Evolutionary conservation across 2,797 vertebrate species (phyloP).

Genomic region (Nyctibius grandis): DNA sequence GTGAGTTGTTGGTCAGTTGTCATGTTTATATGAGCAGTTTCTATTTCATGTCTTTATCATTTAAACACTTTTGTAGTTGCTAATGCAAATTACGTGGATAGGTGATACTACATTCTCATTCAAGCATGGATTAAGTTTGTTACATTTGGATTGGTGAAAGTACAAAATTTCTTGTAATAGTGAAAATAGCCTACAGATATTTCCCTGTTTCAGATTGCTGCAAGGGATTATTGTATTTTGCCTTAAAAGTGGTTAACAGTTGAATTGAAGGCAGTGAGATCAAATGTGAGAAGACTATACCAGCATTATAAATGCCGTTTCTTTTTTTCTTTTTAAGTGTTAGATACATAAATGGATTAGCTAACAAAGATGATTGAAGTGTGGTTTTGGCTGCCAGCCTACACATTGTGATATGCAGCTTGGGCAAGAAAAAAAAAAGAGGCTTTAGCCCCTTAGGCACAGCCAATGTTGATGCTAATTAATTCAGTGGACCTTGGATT

Average conservation of each 20-base stretch:
- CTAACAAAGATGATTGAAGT: neutral
- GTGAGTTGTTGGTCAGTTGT: neutral
- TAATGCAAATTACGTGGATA: neutral
- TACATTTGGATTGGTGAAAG: neutral
- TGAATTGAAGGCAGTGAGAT: neutral
- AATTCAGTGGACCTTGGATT: slow-evolving; percentile 48
- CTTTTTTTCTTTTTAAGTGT: neutral
- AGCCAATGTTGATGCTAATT: slow-evolving; percentile 25
- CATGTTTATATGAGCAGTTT: neutral
- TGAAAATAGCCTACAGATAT: neutral
- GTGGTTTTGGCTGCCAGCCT: neutral
- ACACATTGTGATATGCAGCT: neutral
- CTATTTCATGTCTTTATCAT: neutral
- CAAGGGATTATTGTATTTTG: neutral
- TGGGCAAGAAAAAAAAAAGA: neutral
- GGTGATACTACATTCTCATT: neutral
- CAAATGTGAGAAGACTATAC: neutral
- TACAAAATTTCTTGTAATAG: neutral
- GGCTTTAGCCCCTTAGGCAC: neutral
- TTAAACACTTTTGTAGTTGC: neutral
- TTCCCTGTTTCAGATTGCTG: neutral
- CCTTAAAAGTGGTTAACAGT: neutral
- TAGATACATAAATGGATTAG: neutral
- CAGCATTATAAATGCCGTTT: neutral
- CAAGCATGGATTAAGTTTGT: neutral